Evolutionary conservation across 2,113 vertebrate genomes (phyloP).

Genomic region (Dasyornis broadbenti): DNA sequence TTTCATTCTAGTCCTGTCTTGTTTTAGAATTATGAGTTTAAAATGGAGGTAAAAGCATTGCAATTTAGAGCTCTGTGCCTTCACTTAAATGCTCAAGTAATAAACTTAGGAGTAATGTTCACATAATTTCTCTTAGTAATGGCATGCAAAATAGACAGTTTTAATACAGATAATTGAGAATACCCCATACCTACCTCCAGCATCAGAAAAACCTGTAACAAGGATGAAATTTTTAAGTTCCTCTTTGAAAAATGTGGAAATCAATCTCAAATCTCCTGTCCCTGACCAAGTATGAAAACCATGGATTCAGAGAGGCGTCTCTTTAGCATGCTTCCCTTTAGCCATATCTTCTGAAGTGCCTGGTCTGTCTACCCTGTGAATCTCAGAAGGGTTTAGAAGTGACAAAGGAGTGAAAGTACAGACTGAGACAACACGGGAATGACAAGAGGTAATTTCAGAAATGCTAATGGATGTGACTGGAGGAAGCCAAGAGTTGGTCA

Average conservation of each 20-base stretch:
- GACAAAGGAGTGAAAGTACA: background rate
- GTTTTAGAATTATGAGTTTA: background rate
- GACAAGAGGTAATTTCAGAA: background rate
- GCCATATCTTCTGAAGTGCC: background rate
- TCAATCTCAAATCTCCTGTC: background rate
- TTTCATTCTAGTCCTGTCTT: background rate
- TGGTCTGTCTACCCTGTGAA: background rate
- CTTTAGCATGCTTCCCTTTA: background rate
- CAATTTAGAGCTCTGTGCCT: background rate
- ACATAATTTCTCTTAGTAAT: background rate
- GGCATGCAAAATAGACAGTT: background rate
- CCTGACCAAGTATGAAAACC: background rate
- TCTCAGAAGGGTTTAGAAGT: background rate
- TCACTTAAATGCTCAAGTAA: background rate
- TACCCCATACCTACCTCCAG: background rate
- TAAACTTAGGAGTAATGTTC: background rate
- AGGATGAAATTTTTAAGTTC: background rate
- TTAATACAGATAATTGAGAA: background rate
- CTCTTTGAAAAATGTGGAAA: background rate
- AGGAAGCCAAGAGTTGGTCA: background rate
- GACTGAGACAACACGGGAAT: background rate
- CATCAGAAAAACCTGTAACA: background rate
- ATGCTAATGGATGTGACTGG: background rate
- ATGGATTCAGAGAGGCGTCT: background rate
- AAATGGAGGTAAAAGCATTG: background rate